phyloP scores from a whole-genome alignment of 2,888 invertebrate genomes.

The Aspidapion aeneum region DNA sequence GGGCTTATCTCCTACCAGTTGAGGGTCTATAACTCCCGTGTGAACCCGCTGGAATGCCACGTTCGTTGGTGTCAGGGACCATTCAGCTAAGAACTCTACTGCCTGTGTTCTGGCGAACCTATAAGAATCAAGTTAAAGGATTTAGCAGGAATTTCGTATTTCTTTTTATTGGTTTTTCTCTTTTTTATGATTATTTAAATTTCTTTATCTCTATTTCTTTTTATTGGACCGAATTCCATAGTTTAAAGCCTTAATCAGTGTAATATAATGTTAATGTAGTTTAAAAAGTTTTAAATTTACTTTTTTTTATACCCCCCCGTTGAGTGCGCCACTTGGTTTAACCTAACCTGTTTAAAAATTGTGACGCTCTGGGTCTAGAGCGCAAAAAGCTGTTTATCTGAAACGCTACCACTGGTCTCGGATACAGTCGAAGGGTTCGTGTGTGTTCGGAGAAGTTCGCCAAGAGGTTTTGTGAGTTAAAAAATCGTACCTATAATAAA shows the following conservation, averaged over 20 bases:
- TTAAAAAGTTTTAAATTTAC: too few relatives aligned
- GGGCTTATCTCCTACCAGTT: conserved; percentile 94
- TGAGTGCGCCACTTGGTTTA: too few relatives aligned
- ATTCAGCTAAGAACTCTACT: conserved; percentile 98
- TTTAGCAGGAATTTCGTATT: too few relatives aligned
- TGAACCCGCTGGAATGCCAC: conserved; percentile 97
- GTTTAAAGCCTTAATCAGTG: too few relatives aligned
- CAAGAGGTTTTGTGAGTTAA: conserved; percentile 94
- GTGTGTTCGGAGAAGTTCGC: conserved; percentile 99
- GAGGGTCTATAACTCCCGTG: conserved; percentile 92
- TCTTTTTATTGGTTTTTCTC: too few relatives aligned
- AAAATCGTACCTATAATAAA: conserved; percentile 79
- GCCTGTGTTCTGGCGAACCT: conserved; percentile 94
- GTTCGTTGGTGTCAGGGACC: conserved; percentile 96
- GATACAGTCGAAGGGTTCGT: conserved; percentile 91
- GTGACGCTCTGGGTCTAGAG: conserved; percentile 84
- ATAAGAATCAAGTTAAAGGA: too few relatives aligned
- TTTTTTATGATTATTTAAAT: too few relatives aligned
- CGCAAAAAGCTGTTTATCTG: conserved; percentile 96
- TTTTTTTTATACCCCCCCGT: too few relatives aligned
- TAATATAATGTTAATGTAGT: too few relatives aligned
- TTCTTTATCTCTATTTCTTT: too few relatives aligned
- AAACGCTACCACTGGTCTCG: conserved; percentile 97
- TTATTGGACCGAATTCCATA: too few relatives aligned
- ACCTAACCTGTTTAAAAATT: conserved; percentile 71